Percentiles rank a stretch among this genome's conserved stretches.
Conservation (phyloP, 1,140 invertebrate genomes). For the Hydropsyche tenuis region DNA sequence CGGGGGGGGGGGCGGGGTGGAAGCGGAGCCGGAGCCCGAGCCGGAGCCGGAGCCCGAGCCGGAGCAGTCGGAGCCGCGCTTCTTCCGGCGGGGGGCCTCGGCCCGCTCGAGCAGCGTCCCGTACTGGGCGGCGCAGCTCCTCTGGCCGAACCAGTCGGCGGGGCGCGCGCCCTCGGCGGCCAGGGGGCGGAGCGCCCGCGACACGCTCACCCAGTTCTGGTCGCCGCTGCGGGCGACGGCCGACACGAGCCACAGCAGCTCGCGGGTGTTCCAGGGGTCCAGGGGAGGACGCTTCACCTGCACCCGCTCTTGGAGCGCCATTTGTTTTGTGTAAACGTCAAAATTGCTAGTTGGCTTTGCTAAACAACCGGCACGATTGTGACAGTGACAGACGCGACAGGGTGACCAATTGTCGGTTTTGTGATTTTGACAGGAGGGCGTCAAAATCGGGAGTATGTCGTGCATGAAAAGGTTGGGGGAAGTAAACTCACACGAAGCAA, state of each 20-base stretch:
- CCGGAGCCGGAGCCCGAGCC: slow-evolving; percentile 60
- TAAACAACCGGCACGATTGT: no score
- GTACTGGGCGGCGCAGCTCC: slow-evolving; percentile 90
- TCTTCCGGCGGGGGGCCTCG: slow-evolving; percentile 87
- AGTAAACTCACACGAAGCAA: no score
- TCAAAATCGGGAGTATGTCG: no score
- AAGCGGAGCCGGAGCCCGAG: slow-evolving; percentile 1
- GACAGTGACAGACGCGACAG: no score
- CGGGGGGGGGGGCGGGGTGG: background rate
- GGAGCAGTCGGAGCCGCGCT: slow-evolving; percentile 68
- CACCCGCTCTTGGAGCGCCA: slow-evolving; percentile 64
- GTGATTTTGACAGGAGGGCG: no score
- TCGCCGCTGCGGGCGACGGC: slow-evolving; percentile 88
- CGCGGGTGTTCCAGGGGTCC: slow-evolving; percentile 84
- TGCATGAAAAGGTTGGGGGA: no score
- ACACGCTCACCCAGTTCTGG: slow-evolving; percentile 94
- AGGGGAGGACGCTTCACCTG: slow-evolving; percentile 74
- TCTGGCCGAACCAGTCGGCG: slow-evolving; percentile 89
- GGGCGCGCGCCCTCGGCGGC: slow-evolving; percentile 75
- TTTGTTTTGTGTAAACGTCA: background rate
- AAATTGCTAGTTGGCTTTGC: no score
- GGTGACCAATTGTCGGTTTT: no score
- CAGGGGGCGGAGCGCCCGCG: slow-evolving; percentile 74
- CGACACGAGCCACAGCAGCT: slow-evolving; percentile 85
- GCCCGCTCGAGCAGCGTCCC: slow-evolving; percentile 81